Conservation (phyloP, 2,888 invertebrate species). For the Eurytoma adleriae region DNA sequence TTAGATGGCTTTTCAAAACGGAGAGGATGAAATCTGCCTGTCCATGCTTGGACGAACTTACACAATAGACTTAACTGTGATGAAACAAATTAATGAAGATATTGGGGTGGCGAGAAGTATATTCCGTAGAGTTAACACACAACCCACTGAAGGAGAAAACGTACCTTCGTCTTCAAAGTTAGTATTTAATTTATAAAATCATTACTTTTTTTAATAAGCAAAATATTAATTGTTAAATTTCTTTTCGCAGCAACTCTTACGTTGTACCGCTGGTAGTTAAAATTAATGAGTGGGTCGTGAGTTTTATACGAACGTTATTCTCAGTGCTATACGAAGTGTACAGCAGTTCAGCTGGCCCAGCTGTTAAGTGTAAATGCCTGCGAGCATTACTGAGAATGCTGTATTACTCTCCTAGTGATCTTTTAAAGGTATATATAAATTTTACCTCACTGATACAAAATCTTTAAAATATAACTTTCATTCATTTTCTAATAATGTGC, state of each 20-base stretch:
- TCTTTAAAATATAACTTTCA: background rate
- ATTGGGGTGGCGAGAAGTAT: slow-evolving; percentile 96
- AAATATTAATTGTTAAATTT: background rate
- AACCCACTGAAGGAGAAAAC: slow-evolving; percentile 77
- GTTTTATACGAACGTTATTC: slow-evolving; percentile 88
- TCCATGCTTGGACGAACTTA: slow-evolving; percentile 95
- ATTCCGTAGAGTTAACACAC: slow-evolving; percentile 86
- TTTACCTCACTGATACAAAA: background rate
- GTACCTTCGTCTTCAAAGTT: slow-evolving; percentile 73
- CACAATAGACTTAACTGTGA: slow-evolving; percentile 96
- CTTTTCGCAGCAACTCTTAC: slow-evolving; percentile 68
- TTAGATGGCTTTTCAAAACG: slow-evolving; percentile 90
- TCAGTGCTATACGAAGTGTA: slow-evolving; percentile 98
- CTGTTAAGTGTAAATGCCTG: slow-evolving; percentile 97
- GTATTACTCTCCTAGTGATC: slow-evolving; percentile 92
- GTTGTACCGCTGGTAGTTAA: slow-evolving; percentile 74
- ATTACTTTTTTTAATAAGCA: background rate
- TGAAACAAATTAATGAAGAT: slow-evolving; percentile 99
- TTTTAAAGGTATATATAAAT: slow-evolving; percentile 81
- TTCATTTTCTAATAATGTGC: slow-evolving; percentile 27
- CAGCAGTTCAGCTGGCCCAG: slow-evolving; percentile 97
- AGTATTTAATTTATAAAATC: slow-evolving; percentile 13
- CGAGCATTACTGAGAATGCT: slow-evolving; percentile 97
- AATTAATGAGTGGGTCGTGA: slow-evolving; percentile 74
- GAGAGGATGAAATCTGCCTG: slow-evolving; percentile 96